Percentiles rank a stretch among this genome's conserved stretches.
phyloP scores from a whole-genome alignment of 2,113 vertebrate species.

The Sigmodon hispidus region DNA sequence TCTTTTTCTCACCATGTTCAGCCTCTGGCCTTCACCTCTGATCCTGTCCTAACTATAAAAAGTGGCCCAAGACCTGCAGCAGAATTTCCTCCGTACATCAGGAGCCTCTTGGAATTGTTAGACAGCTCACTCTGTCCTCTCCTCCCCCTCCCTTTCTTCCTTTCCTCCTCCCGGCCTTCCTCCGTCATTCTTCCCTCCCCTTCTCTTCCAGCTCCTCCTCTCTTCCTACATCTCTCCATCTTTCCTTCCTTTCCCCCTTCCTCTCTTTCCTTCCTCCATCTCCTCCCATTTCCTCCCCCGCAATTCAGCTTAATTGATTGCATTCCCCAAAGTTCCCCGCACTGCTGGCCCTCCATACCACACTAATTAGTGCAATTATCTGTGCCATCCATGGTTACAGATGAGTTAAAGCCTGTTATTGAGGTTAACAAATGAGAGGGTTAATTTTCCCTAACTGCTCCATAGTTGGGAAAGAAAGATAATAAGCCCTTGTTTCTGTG shows the following conservation, averaged over 20 bases:
- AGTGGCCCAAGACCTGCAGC: background rate
- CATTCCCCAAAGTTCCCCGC: background rate
- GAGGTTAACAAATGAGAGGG: constrained; percentile 77
- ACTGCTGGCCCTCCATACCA: constrained; percentile 41
- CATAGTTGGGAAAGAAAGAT: constrained; percentile 63
- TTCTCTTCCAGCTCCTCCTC: background rate
- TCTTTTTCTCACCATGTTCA: background rate
- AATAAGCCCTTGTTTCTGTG: constrained; percentile 53
- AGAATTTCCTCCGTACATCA: constrained; percentile 44
- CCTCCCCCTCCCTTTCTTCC: background rate
- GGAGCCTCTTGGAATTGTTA: background rate
- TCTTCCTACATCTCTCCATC: background rate
- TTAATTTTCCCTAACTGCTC: constrained; percentile 75
- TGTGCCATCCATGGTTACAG: constrained; percentile 12
- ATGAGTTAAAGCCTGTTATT: constrained; percentile 63
- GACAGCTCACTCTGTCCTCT: background rate
- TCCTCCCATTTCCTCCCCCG: background rate
- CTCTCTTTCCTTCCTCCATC: too few relatives aligned
- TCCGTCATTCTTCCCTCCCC: background rate
- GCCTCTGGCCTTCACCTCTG: background rate
- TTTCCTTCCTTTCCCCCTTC: accelerated
- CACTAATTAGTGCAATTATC: constrained; percentile 66
- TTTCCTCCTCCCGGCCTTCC: background rate
- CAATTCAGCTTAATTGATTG: constrained; percentile 65
- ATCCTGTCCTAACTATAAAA: background rate